Conservation (phyloP, 2,113 vertebrate species). For the Megatriorchis doriae region DNA sequence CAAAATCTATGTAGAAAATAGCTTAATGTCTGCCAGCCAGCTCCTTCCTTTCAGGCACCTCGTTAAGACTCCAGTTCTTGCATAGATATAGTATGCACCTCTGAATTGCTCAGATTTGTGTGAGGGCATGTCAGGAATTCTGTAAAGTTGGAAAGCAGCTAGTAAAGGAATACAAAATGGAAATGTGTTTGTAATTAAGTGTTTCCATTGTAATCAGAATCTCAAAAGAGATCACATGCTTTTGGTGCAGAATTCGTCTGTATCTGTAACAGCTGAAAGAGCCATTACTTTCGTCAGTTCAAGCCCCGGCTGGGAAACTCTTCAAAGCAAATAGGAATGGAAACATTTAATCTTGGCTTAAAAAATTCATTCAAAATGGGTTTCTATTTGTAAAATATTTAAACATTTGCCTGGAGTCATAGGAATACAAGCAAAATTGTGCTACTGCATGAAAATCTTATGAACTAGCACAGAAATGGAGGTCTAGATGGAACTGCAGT, state of each 20-base stretch:
- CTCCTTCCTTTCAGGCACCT: not conserved
- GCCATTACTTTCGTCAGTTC: not conserved
- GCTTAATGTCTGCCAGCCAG: not conserved
- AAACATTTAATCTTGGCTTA: slow-evolving; percentile 21
- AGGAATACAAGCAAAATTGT: slow-evolving; percentile 32
- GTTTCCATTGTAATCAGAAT: not conserved
- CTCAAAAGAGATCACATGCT: not conserved
- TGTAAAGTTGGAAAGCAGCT: not conserved
- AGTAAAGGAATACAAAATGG: not conserved
- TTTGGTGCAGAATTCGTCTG: not conserved
- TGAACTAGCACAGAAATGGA: slow-evolving; percentile 9
- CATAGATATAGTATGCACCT: not conserved
- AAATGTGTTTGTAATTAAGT: not conserved
- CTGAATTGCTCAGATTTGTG: not conserved
- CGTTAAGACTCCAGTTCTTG: not conserved
- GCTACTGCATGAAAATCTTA: slow-evolving; percentile 36
- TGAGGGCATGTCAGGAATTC: not conserved
- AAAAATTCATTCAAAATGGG: slow-evolving; percentile 34
- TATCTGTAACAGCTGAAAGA: not conserved
- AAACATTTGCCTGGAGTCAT: slow-evolving; percentile 19
- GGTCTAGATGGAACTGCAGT: not conserved
- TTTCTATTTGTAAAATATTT: slow-evolving; percentile 62
- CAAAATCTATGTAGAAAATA: not conserved
- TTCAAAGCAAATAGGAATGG: slow-evolving; percentile 15
- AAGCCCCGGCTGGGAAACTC: not conserved